These are phyloP conservation scores for Agrotis puta DNA, from an alignment of 2,888 invertebrate species.

Conservation along the genomic window DNA sequence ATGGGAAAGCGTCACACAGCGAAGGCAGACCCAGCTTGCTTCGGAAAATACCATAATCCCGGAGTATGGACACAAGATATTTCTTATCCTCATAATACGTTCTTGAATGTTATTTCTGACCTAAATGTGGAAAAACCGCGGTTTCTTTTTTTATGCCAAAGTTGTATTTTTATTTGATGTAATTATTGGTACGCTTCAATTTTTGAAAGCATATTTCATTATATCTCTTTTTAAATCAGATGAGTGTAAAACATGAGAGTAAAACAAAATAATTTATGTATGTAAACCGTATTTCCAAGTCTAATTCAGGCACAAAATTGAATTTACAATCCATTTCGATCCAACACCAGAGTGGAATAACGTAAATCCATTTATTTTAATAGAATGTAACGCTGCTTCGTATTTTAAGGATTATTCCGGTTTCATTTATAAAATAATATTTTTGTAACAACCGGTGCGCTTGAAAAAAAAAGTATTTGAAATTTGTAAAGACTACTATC, in stretches of 20 bases:
- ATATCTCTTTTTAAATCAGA: slow-evolving; percentile 20
- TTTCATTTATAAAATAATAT: slow-evolving; percentile 22
- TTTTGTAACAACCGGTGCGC: neutral
- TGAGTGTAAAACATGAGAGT: slow-evolving; percentile 42
- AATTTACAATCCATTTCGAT: slow-evolving; percentile 67
- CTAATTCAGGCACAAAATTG: slow-evolving; percentile 60
- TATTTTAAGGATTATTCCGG: slow-evolving; percentile 39
- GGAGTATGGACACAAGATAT: too few relatives aligned
- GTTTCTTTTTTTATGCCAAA: neutral
- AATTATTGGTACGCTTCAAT: neutral
- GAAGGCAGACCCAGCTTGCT: too few relatives aligned
- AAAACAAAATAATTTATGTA: slow-evolving; percentile 61
- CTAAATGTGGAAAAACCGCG: too few relatives aligned
- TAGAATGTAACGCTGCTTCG: slow-evolving; percentile 37
- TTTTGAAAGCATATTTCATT: slow-evolving; percentile 23
- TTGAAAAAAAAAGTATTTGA: too few relatives aligned
- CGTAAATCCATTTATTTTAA: slow-evolving; percentile 57
- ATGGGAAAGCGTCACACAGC: neutral
- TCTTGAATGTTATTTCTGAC: too few relatives aligned
- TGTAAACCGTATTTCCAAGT: slow-evolving; percentile 65
- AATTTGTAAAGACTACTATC: too few relatives aligned
- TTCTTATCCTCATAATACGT: too few relatives aligned
- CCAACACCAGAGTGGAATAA: slow-evolving; percentile 55
- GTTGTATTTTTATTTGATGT: neutral
- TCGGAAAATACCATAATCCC: too few relatives aligned